phyloP scores from a whole-genome alignment of 2,888 invertebrate species.

The Archips xylosteana region DNA sequence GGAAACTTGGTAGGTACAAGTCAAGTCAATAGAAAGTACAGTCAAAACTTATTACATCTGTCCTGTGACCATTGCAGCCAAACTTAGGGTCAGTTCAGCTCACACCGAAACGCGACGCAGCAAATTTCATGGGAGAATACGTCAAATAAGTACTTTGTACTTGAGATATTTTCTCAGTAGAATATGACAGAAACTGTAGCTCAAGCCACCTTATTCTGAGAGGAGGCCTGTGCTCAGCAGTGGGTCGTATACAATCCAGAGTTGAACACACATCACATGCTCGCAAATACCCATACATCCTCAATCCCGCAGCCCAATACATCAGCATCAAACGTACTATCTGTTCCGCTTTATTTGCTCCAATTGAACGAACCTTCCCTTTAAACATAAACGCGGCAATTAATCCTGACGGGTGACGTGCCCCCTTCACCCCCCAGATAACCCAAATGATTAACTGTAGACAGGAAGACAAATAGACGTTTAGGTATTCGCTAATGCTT shows the following conservation, averaged over 20 bases:
- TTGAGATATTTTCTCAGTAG: no score
- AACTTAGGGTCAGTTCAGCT: no score
- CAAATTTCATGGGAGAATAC: no score
- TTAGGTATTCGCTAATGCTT: slow-evolving; percentile 83
- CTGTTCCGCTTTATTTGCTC: slow-evolving; percentile 53
- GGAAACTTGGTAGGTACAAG: no score
- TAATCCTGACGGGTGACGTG: slow-evolving; percentile 81
- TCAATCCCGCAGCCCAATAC: slow-evolving; percentile 14
- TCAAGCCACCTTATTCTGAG: no score
- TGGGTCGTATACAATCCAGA: not conserved
- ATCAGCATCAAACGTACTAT: slow-evolving; percentile 28
- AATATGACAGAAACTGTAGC: no score
- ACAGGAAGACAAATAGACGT: slow-evolving; percentile 84
- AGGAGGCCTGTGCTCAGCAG: no score
- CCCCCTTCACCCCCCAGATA: slow-evolving; percentile 61
- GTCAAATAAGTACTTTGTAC: no score
- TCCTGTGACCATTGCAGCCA: no score
- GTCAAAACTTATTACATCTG: no score
- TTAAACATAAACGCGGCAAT: slow-evolving; percentile 78
- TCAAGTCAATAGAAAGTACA: no score
- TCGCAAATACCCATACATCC: not conserved
- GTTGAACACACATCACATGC: not conserved
- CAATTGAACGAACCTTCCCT: slow-evolving; percentile 65
- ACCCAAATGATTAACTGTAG: slow-evolving; percentile 82
- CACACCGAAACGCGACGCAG: no score